These are phyloP conservation scores for Calephelis virginiensis DNA, from an alignment of 1,140 invertebrate species.

Conservation along the genomic window DNA sequence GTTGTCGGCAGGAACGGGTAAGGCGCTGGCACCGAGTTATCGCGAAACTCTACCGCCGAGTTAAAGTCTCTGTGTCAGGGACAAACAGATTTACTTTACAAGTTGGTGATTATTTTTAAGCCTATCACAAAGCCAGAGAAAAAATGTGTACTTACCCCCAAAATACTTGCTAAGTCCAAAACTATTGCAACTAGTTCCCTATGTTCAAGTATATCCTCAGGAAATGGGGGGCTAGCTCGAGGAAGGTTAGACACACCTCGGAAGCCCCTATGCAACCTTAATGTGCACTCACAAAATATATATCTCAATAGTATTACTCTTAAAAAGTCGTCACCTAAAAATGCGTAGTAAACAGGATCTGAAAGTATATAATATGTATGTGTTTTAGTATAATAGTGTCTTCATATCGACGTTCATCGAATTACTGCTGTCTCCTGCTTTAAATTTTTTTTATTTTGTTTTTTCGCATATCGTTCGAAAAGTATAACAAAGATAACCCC, in stretches of 20 bases:
- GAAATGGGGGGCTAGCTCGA: constrained; percentile 90
- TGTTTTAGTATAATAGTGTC: no score
- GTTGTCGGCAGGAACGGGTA: no score
- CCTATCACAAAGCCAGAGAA: not conserved
- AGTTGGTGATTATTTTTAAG: no score
- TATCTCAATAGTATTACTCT: constrained; percentile 92
- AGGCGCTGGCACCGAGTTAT: no score
- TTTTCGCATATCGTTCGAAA: no score
- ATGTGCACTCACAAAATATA: constrained; percentile 94
- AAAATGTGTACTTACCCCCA: constrained; percentile 82
- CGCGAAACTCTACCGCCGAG: no score
- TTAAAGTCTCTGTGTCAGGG: no score
- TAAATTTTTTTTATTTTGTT: no score
- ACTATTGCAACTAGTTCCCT: constrained; percentile 89
- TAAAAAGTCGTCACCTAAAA: constrained; percentile 96
- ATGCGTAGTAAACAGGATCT: constrained; percentile 91
- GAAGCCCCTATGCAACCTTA: constrained; percentile 91
- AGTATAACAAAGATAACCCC: no score
- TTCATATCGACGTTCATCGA: no score
- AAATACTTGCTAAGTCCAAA: constrained; percentile 88
- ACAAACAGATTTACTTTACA: no score
- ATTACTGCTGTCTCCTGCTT: no score
- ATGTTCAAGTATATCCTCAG: constrained; percentile 95
- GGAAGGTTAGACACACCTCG: constrained; percentile 91
- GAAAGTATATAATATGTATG: constrained; percentile 38